Base-by-base conservation (phyloP, 2,113 vertebrate genomes). In the Macrotus californicus region DNA sequence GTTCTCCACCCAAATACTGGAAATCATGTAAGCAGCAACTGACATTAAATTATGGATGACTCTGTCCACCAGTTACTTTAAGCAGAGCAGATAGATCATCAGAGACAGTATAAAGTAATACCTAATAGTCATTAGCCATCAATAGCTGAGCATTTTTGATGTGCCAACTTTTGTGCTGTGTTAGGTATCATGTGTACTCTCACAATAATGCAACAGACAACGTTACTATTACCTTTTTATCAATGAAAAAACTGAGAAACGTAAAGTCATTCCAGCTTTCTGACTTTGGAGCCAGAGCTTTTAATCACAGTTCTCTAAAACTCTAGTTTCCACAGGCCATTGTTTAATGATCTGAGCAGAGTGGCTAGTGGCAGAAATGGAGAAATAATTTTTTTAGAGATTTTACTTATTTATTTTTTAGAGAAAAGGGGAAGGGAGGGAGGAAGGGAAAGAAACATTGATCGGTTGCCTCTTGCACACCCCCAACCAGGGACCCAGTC, bases 1-100 rank as follows among this genome's bases (percentile, higher is more conserved):
- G 46, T 95, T 97, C 95, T 95, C 97, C 97, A 96, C 96, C 96
- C 96, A 96, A 94, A 95, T 92, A 87, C 92, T 89, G 94, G 84
- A 96, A 97, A 87, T 81, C 89, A 82, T 93, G 88, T 29, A 88
- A 72, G 70, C 56, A 95, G 61, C 4, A 50, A 67, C 39, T 87
- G 41, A 69, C 82, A 69, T 94, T 92, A 82, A 87, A 90, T 52
- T 86, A 75, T 43, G 61, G 50, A 87, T 94, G 81, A 89, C 41
- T 90, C 84, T 81, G 66, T 87, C 87, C 14, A 50, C 66, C 50
- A 75, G 19, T 75, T 81, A 76, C 89, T 90, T 70, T 21, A 87
- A 79, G 21, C 2, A 91, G 21, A 93, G 50, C 43, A 48, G 41
- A 70, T 9, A 70, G 36, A 31, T 48, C 59, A 85, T 4, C 15